Conservation (phyloP, 2,797 vertebrate species). For the Spinus pinus region DNA sequence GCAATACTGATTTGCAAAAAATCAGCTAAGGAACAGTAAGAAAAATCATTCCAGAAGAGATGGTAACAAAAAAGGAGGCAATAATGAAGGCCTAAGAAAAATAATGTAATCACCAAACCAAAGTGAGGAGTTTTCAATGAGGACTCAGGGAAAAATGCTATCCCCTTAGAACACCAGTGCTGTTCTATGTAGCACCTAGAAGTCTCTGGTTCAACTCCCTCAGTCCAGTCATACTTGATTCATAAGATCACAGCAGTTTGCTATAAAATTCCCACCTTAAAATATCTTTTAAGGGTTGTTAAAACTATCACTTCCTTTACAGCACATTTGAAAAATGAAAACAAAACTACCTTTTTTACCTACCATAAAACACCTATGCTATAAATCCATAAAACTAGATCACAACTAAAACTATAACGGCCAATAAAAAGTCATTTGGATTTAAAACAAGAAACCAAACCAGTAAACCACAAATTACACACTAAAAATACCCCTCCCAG, state of each 20-base stretch:
- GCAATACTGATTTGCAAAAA: neutral
- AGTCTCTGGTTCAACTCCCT: neutral
- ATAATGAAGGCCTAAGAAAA: neutral
- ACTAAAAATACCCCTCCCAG: neutral
- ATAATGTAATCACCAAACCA: neutral
- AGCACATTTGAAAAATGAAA: neutral
- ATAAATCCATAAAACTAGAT: neutral
- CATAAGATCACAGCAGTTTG: neutral
- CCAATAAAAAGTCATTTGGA: neutral
- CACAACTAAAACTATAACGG: neutral
- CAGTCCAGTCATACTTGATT: neutral
- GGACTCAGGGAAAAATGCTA: neutral
- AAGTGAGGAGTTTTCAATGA: neutral
- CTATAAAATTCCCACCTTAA: neutral
- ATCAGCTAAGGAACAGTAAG: neutral
- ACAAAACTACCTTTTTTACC: neutral
- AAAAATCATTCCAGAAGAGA: neutral
- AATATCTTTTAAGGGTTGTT: neutral
- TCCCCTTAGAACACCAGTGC: neutral
- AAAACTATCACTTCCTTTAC: neutral
- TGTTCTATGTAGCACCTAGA: neutral
- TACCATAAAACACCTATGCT: neutral
- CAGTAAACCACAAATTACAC: neutral
- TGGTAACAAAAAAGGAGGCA: neutral
- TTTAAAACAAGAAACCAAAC: neutral